Evolutionary conservation across 2,888 invertebrate genomes (phyloP).

Genomic region (Apamea monoglypha): DNA sequence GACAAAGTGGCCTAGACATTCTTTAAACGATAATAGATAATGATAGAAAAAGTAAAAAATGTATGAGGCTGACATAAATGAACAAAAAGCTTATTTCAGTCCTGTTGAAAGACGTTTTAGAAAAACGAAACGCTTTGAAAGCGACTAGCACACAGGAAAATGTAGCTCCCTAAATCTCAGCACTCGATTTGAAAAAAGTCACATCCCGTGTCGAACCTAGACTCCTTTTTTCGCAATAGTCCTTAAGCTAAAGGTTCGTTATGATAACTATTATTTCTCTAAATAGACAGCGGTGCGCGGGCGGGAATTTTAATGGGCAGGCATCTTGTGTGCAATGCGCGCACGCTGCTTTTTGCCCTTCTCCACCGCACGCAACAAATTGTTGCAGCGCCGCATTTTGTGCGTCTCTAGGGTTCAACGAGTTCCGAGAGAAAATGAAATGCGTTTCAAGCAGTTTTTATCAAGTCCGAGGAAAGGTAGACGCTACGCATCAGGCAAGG

Average conservation of each 20-base stretch:
- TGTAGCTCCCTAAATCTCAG: slow-evolving; percentile 32
- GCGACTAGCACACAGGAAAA: background rate
- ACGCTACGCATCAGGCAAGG: slow-evolving; percentile 54
- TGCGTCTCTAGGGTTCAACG: slow-evolving; percentile 72
- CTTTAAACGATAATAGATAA: background rate
- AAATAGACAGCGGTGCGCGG: slow-evolving; percentile 85
- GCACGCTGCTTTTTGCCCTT: slow-evolving; percentile 74
- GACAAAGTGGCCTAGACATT: background rate
- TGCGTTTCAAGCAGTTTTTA: slow-evolving; percentile 59
- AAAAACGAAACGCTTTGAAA: background rate
- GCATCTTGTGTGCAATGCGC: slow-evolving; percentile 77
- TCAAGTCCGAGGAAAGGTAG: slow-evolving; percentile 50
- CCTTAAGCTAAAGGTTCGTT: slow-evolving; percentile 70
- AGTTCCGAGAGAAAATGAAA: slow-evolving; percentile 69
- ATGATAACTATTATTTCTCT: slow-evolving; percentile 83
- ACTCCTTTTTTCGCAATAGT: slow-evolving; percentile 42
- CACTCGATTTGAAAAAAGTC: background rate
- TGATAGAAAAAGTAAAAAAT: background rate
- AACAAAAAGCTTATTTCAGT: background rate
- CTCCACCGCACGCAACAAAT: slow-evolving; percentile 73
- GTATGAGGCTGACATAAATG: background rate
- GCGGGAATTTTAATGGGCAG: slow-evolving; percentile 86
- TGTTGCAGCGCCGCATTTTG: slow-evolving; percentile 75
- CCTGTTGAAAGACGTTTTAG: background rate
- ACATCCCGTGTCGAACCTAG: slow-evolving; percentile 4